phyloP scores from a whole-genome alignment of 2,888 invertebrate species.

The Theristus sp. region DNA sequence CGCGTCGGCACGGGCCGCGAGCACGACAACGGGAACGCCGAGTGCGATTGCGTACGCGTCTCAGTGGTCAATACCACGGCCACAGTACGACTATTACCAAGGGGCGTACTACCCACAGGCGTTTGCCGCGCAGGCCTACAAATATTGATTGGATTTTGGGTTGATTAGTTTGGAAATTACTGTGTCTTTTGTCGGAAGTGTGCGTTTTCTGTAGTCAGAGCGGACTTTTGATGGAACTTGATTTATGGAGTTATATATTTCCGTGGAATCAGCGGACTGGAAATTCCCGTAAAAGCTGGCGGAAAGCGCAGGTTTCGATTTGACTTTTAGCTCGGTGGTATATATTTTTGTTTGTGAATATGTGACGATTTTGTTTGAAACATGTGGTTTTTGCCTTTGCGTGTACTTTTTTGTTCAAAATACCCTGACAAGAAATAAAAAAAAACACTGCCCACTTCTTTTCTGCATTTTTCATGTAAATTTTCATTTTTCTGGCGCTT shows the following conservation, averaged over 20 bases:
- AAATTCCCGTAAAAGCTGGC: too few species aligned
- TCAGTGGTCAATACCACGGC: constrained; percentile 5
- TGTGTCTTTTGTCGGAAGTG: too few species aligned
- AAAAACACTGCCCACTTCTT: not conserved
- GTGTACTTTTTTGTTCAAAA: not conserved
- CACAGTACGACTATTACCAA: constrained; percentile 3
- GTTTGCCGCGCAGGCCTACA: not conserved
- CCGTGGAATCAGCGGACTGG: too few species aligned
- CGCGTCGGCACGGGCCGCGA: not conserved
- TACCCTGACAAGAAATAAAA: not conserved
- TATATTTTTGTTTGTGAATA: too few species aligned
- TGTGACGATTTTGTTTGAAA: too few species aligned
- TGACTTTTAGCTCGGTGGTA: too few species aligned
- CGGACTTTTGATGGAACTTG: too few species aligned
- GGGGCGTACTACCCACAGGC: constrained; percentile 1
- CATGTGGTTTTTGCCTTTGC: too few species aligned
- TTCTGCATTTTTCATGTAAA: not conserved
- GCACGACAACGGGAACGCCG: not conserved
- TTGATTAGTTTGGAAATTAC: not conserved
- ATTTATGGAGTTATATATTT: too few species aligned
- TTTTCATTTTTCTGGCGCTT: not conserved
- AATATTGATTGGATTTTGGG: not conserved
- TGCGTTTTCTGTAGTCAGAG: too few species aligned
- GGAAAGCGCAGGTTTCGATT: too few species aligned
- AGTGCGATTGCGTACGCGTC: not conserved